These are phyloP conservation scores for Acromyrmex echinatior DNA, from an alignment of 1,140 invertebrate genomes.

Conservation along the genomic window DNA sequence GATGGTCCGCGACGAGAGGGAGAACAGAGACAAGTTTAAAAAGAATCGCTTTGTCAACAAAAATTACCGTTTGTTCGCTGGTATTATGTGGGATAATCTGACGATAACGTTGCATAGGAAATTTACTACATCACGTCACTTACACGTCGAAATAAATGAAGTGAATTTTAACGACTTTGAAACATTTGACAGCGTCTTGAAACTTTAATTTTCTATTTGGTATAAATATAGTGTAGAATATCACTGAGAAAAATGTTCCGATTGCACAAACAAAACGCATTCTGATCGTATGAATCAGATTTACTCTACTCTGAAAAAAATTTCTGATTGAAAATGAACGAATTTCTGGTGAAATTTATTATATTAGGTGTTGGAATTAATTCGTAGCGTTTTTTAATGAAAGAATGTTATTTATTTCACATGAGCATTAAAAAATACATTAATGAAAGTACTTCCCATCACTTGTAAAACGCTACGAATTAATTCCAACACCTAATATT, in stretches of 20 bases:
- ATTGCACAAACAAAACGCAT: too few species aligned
- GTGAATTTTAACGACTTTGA: not conserved
- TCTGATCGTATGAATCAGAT: too few species aligned
- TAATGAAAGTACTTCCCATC: too few species aligned
- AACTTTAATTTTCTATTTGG: not conserved
- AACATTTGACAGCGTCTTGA: not conserved
- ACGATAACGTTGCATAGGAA: not conserved
- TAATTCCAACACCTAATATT: too few species aligned
- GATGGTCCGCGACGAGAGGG: conserved; percentile 10
- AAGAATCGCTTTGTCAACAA: conserved; percentile 6
- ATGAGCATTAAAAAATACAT: too few species aligned
- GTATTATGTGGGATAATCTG: not conserved
- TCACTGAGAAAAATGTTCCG: not conserved
- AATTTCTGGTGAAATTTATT: too few species aligned
- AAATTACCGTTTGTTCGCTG: conserved; percentile 18
- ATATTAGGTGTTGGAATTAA: too few species aligned
- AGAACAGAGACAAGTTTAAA: not conserved
- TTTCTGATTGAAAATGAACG: too few species aligned
- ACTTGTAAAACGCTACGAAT: too few species aligned
- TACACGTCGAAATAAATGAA: not conserved
- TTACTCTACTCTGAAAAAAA: too few species aligned
- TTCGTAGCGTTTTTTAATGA: too few species aligned
- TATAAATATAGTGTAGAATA: not conserved
- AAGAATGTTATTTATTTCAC: too few species aligned
- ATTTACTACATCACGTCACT: not conserved